Conservation (phyloP, 2,113 vertebrate species). For the Recurvirostra avosetta region DNA sequence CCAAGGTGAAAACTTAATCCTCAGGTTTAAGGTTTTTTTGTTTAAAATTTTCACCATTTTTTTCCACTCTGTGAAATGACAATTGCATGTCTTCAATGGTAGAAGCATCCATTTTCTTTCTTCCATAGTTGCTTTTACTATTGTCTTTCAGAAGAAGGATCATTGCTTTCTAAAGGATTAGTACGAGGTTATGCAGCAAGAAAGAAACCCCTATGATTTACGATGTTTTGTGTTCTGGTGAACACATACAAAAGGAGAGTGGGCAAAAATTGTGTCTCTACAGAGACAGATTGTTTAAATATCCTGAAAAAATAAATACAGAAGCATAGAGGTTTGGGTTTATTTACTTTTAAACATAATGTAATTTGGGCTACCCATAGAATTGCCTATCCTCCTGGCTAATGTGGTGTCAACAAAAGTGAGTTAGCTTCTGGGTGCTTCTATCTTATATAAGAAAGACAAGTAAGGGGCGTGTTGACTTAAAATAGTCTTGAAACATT, state of each 20-base stretch:
- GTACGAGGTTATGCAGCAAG: background rate
- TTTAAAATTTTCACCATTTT: background rate
- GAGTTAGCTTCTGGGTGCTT: constrained; percentile 35
- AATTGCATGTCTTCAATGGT: background rate
- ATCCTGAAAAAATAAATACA: background rate
- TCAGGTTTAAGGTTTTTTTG: background rate
- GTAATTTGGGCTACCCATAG: background rate
- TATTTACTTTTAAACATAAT: background rate
- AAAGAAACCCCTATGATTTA: background rate
- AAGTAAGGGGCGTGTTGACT: constrained; percentile 43
- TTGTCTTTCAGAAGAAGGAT: background rate
- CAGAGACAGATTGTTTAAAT: background rate
- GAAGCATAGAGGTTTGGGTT: background rate
- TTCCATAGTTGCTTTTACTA: background rate
- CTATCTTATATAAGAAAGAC: constrained; percentile 37
- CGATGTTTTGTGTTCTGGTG: background rate
- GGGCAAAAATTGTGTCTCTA: background rate
- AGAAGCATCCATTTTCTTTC: background rate
- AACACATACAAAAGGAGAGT: background rate
- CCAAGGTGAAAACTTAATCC: background rate
- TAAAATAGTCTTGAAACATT: constrained; percentile 35
- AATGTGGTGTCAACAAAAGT: background rate
- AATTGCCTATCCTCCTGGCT: background rate
- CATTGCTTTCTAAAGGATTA: background rate
- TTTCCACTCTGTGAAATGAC: background rate